These are phyloP conservation scores for Penaeus japonicus DNA, from an alignment of 1,140 invertebrate species.

Conservation along the genomic window DNA sequence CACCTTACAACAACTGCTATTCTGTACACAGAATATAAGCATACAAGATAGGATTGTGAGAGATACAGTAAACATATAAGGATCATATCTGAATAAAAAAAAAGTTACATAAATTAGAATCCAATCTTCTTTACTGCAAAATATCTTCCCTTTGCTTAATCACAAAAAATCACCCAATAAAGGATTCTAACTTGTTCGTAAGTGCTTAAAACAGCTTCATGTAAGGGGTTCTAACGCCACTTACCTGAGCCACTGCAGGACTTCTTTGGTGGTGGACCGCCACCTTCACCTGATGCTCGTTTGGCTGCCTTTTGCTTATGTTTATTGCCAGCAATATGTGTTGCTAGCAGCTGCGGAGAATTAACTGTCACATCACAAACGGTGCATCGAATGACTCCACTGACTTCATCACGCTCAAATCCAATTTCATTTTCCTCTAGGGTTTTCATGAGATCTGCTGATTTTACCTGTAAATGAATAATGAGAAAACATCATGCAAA, in stretches of 20 bases:
- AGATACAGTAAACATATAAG: no score
- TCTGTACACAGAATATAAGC: no score
- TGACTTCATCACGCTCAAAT: slow-evolving; percentile 56
- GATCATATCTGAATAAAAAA: no score
- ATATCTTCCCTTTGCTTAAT: background rate
- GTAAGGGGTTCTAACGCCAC: background rate
- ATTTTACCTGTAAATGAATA: slow-evolving; percentile 46
- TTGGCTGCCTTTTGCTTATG: slow-evolving; percentile 48
- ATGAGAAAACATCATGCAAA: background rate
- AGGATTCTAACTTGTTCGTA: no score
- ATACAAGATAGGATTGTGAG: no score
- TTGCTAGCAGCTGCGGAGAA: slow-evolving; percentile 56
- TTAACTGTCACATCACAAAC: slow-evolving; percentile 58
- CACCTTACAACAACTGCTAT: no score
- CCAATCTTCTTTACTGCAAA: no score
- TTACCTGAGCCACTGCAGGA: slow-evolving; percentile 22
- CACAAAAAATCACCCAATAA: background rate
- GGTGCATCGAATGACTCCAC: slow-evolving; percentile 57
- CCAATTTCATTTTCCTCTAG: slow-evolving; percentile 54
- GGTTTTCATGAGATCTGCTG: slow-evolving; percentile 48
- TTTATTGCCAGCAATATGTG: slow-evolving; percentile 58
- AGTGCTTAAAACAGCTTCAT: no score
- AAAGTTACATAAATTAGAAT: no score
- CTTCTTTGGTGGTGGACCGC: slow-evolving; percentile 46
- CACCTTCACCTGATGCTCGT: background rate